phyloP scores from a whole-genome alignment of 2,888 invertebrate species.

The Ophion costatus region DNA sequence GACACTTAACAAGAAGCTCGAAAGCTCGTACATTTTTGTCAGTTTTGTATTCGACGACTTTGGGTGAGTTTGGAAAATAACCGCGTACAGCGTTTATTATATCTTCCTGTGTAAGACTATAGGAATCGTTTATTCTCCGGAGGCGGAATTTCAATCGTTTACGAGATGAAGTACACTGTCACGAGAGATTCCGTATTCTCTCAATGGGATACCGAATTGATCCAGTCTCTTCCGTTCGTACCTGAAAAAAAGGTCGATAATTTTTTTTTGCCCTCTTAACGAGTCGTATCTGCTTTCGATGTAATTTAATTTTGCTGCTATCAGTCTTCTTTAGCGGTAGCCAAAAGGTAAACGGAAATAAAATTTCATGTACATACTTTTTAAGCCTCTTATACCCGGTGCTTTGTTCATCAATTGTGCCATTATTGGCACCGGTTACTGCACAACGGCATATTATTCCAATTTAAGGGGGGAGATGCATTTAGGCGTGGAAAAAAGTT shows the following conservation, averaged over 20 bases:
- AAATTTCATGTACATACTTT: too few species aligned
- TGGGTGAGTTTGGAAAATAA: neutral
- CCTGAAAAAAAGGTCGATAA: slow-evolving; percentile 64
- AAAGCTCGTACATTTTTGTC: neutral
- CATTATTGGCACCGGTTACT: too few species aligned
- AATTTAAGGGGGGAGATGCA: too few species aligned
- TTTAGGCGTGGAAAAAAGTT: too few species aligned
- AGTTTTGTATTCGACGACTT: neutral
- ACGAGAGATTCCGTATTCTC: slow-evolving; percentile 76
- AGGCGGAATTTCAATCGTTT: slow-evolving; percentile 69
- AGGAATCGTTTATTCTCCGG: slow-evolving; percentile 47
- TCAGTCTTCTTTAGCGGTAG: too few species aligned
- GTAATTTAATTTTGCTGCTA: too few species aligned
- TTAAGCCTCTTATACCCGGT: too few species aligned
- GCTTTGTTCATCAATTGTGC: too few species aligned
- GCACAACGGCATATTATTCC: too few species aligned
- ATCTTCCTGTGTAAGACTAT: neutral
- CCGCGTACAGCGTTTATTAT: neutral
- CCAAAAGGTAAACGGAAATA: too few species aligned
- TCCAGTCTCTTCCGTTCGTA: slow-evolving; percentile 75
- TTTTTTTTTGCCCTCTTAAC: neutral
- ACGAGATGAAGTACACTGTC: slow-evolving; percentile 80
- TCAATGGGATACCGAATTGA: slow-evolving; percentile 71
- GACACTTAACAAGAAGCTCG: neutral
- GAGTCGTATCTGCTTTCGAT: neutral